Evolutionary conservation across 1,140 invertebrate genomes (phyloP), one percentile per base, ranked within the genome.

Genomic region (Dufourea novaeangliae): DNA sequence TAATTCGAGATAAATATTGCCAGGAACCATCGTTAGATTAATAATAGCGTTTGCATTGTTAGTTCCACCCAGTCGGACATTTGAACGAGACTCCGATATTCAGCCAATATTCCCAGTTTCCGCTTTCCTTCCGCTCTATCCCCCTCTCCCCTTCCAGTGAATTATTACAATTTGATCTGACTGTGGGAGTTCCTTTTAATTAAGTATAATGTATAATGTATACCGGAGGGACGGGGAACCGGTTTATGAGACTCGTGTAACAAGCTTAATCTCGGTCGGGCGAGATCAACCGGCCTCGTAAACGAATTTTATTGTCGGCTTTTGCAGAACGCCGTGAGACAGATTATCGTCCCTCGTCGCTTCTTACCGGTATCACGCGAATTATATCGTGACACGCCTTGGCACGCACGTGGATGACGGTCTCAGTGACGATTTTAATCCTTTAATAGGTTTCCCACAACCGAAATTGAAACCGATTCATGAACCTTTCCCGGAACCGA

Each of bases 261-360:
- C 64, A 67, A 71, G 66, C 27, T 41, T 62, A 77, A 77, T 77
- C 44, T 76, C 56, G 74, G 57, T 41, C 25, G 32, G 11, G 5
- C 54, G 64, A 61, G 32, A 68, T 76, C 74, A 61, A 7, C 27
- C 78, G 32, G 32, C 14, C 37, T 50, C 63, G 52, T 78, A 78
- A 82, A 78, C 50, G 67, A 78, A 82, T 78, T 83, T 82, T 82
- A 83, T 25, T 27, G 12, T 62, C 32, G 11, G 46, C 29, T 32
- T 68, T 61, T 22, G 37, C 7, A 20, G n/a, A 37, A 10, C 29
- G 52, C 27, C 7, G 34, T 12, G 39, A 63, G 75, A 63, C 32
- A 22, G 25, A 78, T 82, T 74, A 74, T 57, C 32, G n/a, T n/a
- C n/a, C n/a, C n/a, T 25, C 25, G 2, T 27, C 4, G 46, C 54